Conservation (phyloP, 2,888 invertebrate species). For the Chorisops tibialis region DNA sequence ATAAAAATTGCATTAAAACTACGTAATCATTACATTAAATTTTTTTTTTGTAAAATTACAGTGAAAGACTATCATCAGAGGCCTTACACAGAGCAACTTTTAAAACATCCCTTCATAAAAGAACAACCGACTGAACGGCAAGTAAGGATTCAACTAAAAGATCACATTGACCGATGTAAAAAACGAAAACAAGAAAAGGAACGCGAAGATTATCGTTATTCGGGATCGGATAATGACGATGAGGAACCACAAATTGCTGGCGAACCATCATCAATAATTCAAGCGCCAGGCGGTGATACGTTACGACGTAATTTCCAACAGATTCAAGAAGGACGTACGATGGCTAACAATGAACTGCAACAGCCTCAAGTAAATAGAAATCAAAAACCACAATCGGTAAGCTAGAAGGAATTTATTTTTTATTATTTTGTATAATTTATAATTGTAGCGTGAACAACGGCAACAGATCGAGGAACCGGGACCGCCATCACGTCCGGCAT, state of each 20-base stretch:
- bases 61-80: slow-evolving; percentile 99
- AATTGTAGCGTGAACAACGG: slow-evolving; percentile 45
- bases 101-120: slow-evolving; percentile 96
- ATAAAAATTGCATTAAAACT: too few relatives aligned
- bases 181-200: slow-evolving; percentile 90
- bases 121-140: slow-evolving; percentile 98
- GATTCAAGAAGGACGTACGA: slow-evolving; percentile 78
- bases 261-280: slow-evolving; percentile 91
- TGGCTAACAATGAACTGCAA: slow-evolving; percentile 60
- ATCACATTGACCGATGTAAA: slow-evolving; percentile 97
- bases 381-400: slow-evolving; percentile 52
- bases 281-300: slow-evolving; percentile 86
- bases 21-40: too few relatives aligned
- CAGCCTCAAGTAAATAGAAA: slow-evolving; percentile 61
- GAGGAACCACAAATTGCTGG: slow-evolving; percentile 88
- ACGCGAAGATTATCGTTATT: slow-evolving; percentile 78
- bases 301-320: slow-evolving; percentile 96
- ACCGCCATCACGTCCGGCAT: slow-evolving; percentile 81
- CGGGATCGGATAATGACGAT: slow-evolving; percentile 96
- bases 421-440: not conserved
- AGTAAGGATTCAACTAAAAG: slow-evolving; percentile 96
- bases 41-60: too few relatives aligned
- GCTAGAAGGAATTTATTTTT: slow-evolving; percentile 35
- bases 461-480: slow-evolving; percentile 70
- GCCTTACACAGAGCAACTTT: slow-evolving; percentile 95